Evolutionary conservation across 2,113 vertebrate genomes (phyloP), one percentile per base, ranked within the genome.

Genomic region (Tachuris rubrigastra): DNA sequence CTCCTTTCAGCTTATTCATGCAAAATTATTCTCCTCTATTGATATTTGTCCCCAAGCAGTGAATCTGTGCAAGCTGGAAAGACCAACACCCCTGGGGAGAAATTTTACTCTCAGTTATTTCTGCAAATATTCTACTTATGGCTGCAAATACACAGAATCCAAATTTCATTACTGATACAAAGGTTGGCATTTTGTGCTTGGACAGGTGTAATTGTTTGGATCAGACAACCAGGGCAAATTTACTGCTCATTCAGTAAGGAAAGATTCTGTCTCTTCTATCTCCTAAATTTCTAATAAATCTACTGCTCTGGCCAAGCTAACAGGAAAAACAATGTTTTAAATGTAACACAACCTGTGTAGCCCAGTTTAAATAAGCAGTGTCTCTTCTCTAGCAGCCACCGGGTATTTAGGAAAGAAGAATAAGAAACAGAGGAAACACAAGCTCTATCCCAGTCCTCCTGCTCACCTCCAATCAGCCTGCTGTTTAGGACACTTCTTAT

Each of bases 21-120:
- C 14, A 85, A 78, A 96, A 79, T 82, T 83, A 52, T 71, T 89
- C 73, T 77, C 59, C 41, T 91, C 23, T 53, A 67, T 4, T 86
- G 75, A 94, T 90, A 92, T 89, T 93, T 16, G 2, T 27, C 85
- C 65, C n/a, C 46, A 42, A 56, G 76, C 68, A 90, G 84, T 74
- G 35, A 88, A 77, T 86, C 59, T 74, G 23, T 92, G 67, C 72
- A 89, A 92, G 50, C 59, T 95, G 88, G 41, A 86, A 93, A 93
- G 68, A 84, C 16, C 60, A 76, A 25, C 3, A 4, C 81, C 83
- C 44, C 85, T 16, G 30, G 44, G 65, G 85, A 65, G 42, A 89
- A 90, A 60, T 88, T 85, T 90, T 93, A 35, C 33, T 91, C 50
- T 66, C 74, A 46, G 65, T 91, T 90, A 77, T 74, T 91, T 85